Percentiles rank a stretch among this genome's conserved stretches.
phyloP scores from a whole-genome alignment of 30 jellyfish, hydroid and myxozoan genomes.

The Aurelia sp. region DNA sequence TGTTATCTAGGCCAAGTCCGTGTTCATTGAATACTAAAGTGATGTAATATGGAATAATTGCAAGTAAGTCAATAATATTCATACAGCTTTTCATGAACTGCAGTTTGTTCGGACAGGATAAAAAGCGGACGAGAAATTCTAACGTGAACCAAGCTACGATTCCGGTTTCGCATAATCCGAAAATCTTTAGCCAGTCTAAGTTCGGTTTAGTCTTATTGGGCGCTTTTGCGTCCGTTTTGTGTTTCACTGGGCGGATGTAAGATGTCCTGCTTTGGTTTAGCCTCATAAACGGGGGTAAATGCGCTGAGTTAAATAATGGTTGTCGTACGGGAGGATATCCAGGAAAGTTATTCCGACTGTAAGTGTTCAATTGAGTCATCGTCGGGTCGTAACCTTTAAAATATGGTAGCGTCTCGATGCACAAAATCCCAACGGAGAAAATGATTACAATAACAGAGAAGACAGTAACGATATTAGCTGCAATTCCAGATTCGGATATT shows the following conservation, averaged over 20 bases:
- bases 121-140: constrained; percentile 82
- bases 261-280: not conserved
- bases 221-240: not conserved
- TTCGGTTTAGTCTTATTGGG: not conserved
- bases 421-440: constrained; percentile 80
- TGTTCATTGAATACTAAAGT: constrained; percentile 76
- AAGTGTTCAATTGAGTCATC: not conserved
- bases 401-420: constrained; percentile 92
- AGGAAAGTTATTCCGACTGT: constrained; percentile 11
- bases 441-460: constrained; percentile 82
- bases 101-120: constrained; percentile 82
- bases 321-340: constrained; percentile 15
- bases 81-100: constrained; percentile 75
- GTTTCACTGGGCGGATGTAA: not conserved
- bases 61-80: constrained; percentile 83
- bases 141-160: constrained; percentile 94
- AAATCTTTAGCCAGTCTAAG: constrained; percentile 69
- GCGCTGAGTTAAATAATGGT: constrained; percentile 34
- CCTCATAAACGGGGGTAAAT: constrained; percentile 20
- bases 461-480: constrained; percentile 85
- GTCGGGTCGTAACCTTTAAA: constrained; percentile 52
- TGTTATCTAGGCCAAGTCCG: constrained; percentile 80
- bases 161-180: constrained; percentile 78
- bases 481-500: constrained; percentile 90
- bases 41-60: constrained; percentile 87